Base-by-base conservation (phyloP, 2,888 invertebrate species). In the Aproaerema taeniolella region DNA sequence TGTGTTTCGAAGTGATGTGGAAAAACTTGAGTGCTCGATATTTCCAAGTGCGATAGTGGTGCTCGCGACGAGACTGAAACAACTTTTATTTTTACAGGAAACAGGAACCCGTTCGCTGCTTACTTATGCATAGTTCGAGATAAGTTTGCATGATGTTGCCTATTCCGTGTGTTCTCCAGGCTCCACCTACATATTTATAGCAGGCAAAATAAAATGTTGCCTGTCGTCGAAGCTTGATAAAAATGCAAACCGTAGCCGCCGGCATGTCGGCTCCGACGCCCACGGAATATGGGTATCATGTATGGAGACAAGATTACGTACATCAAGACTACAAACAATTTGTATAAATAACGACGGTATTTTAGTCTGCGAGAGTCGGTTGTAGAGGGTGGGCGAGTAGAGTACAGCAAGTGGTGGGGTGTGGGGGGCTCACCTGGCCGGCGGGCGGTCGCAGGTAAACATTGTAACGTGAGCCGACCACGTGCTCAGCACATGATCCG, bases 131-230 rank as follows among this genome's bases (percentile, higher is more conserved):
- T 82, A 78, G 78, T 78, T 79, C 65, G 67, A 72, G 74, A 85
- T 78, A 82, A 80, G 77, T 81, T 80, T 79, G 71, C 74, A 78
- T 74, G 68, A 72, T 75, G 59, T 66, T 67, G 65, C 72, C 65
- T 73, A 67, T 71, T 61, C 62, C 63, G 65, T 74, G 72, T 73
- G 69, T 70, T 70, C 68, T 63, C 65, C 67, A 66, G 58, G 67
- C 72, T 82, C 68, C 77, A n/a, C n/a, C n/a, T n/a, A n/a, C n/a
- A 83, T 85, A 83, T 85, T 83, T 85, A 85, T 82, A 70, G 67
- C 78, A 78, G 74, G 81, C 75, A 81, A 74, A 80, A 81, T 80
- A 82, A 82, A 82, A 81, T 81, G 79, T 75, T 70, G 68, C 68
- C 64, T 71, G 73, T 76, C 75, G 68, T 67, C 76, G 72, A 71